These are phyloP conservation scores for Trogon melanurus DNA, from an alignment of 2,113 vertebrate species.

Conservation along the genomic window DNA sequence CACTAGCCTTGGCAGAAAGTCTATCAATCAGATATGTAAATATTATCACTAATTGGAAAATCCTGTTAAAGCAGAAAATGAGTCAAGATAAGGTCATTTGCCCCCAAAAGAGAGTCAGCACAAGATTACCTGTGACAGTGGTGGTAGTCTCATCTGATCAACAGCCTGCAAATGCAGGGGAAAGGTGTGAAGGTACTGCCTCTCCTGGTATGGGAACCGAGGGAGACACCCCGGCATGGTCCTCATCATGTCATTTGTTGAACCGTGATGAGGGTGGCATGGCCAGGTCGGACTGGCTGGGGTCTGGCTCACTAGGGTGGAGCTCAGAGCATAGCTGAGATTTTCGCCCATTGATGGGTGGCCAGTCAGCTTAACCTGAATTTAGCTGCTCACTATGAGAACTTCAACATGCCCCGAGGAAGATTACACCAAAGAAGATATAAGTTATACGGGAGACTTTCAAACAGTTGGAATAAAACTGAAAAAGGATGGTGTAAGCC, in stretches of 20 bases:
- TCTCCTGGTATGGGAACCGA: not conserved
- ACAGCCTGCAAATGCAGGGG: not conserved
- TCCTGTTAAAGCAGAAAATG: not conserved
- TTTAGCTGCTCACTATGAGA: not conserved
- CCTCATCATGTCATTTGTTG: fast-evolving
- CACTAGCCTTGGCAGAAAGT: not conserved
- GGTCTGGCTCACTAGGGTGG: not conserved
- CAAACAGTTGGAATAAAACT: not conserved
- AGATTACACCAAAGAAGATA: fast-evolving
- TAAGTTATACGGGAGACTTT: not conserved
- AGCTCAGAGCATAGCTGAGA: not conserved
- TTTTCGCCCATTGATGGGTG: not conserved
- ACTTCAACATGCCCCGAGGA: not conserved
- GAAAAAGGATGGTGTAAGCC: not conserved
- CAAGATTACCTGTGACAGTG: not conserved
- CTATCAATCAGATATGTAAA: not conserved
- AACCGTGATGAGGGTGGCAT: not conserved
- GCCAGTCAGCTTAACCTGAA: not conserved
- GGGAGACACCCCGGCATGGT: not conserved
- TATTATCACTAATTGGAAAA: not conserved
- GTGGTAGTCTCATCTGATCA: not conserved
- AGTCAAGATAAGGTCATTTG: not conserved
- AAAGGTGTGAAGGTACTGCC: not conserved
- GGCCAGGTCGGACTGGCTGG: not conserved
- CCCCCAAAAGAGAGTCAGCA: not conserved